Conservation (phyloP, 1,140 invertebrate genomes). For the Ceratina australensis region DNA sequence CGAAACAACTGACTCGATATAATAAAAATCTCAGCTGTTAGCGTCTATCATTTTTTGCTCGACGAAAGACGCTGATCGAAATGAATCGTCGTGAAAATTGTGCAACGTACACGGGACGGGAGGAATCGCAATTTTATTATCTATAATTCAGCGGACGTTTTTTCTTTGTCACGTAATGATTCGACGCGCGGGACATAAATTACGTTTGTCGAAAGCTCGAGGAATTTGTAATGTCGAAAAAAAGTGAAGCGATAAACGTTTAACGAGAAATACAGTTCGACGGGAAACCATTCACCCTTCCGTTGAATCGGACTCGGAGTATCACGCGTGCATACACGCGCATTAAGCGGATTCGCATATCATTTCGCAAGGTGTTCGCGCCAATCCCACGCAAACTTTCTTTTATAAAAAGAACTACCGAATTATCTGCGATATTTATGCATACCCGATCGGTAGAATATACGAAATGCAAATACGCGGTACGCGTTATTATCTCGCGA, state of each 20-base stretch:
- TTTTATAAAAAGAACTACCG: too few relatives aligned
- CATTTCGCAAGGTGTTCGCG: too few relatives aligned
- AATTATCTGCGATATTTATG: too few relatives aligned
- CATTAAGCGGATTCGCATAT: neutral
- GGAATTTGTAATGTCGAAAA: constrained; percentile 11
- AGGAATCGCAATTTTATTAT: constrained; percentile 4
- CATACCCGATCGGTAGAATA: too few relatives aligned
- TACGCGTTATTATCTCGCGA: too few relatives aligned
- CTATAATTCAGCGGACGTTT: neutral
- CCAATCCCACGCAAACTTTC: too few relatives aligned
- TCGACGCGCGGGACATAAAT: constrained; percentile 9
- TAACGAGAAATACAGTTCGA: neutral
- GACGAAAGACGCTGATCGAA: neutral
- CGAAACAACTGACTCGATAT: too few relatives aligned
- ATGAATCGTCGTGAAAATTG: too few relatives aligned
- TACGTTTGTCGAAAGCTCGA: neutral
- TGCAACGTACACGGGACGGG: neutral
- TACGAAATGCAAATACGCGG: too few relatives aligned
- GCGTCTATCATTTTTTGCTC: too few relatives aligned
- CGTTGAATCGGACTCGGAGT: neutral
- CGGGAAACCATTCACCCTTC: constrained; percentile 11
- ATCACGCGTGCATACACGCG: neutral
- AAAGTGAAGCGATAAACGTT: constrained; percentile 22
- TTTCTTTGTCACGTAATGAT: constrained; percentile 8
- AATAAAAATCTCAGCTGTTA: too few relatives aligned